Base-by-base conservation (phyloP, 2,888 invertebrate species). In the Drosophila cognata region DNA sequence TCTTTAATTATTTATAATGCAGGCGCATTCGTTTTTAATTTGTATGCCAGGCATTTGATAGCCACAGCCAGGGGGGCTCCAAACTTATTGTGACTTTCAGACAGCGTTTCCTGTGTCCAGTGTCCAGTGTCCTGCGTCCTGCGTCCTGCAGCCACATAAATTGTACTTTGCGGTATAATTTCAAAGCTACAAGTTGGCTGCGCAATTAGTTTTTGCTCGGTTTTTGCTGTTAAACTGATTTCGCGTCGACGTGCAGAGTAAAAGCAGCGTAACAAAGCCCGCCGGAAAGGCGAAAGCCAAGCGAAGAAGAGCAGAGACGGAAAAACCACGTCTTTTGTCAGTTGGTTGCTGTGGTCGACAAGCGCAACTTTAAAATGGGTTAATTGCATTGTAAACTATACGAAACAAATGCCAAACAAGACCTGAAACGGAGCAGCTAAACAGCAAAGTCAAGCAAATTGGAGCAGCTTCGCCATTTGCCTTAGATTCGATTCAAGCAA, bases 361-460 rank as follows among this genome's bases (percentile, higher is more conserved):
- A 71, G 82, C 82, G 74, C 79, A 86, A 90, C 84, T 86, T 86
- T 86, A 78, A 89, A 86, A 86, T 86, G 89, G 86, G 89, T 86
- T 86, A 86, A 86, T 90, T 86, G 90, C 85, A 90, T 86, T 86
- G 90, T 84, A 84, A 84, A 84, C 90, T 90, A 84, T 79, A 74
- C 83, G 72, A 56, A 82, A 82, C 88, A 84, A 84, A 90, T 85
- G 86, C 66, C 84, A 90, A 90, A 90, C 87, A 84, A 84, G 82
- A 74, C 56, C 77, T 59, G 52, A 65, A 71, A 80, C 71, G 55
- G 72, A 65, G 66, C 78, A 79, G 28, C 79, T 48, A 68, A 65
- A 41, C 66, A 71, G 62, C 46, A 16, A 29, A 61, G 25, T 56
- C 59, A 25, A 31, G 13, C 21, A 72, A 71, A 60, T 52, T 77